Conservation (phyloP, 2,888 invertebrate species). For the Toxonevra muliebris region DNA sequence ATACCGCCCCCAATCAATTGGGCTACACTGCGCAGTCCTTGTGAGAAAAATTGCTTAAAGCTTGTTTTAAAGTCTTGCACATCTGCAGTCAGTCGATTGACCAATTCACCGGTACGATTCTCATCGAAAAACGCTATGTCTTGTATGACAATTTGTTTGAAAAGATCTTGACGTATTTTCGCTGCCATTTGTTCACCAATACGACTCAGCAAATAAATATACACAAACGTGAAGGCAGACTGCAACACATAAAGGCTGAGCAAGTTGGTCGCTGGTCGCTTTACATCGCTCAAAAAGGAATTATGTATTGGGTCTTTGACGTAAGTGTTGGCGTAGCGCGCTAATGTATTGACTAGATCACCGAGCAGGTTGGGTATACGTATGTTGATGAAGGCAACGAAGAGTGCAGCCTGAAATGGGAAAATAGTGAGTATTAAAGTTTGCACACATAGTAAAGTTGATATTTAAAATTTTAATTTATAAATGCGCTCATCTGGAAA, state of each 20-base stretch:
- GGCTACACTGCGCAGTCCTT: conserved; percentile 86
- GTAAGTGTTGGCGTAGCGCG: conserved; percentile 68
- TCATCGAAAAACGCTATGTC: conserved; percentile 90
- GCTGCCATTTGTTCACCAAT: conserved; percentile 90
- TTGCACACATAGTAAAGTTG: neutral
- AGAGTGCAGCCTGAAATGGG: conserved; percentile 78
- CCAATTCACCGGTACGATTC: conserved; percentile 90
- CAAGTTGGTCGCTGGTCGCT: conserved; percentile 58
- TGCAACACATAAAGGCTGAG: conserved; percentile 63
- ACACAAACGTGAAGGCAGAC: conserved; percentile 86
- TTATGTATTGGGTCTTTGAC: conserved; percentile 61
- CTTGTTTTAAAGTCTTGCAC: conserved; percentile 97
- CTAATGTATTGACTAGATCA: conserved; percentile 80
- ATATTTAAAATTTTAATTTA: conserved; percentile 4
- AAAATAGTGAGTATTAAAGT: neutral
- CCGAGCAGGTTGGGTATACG: conserved; percentile 88
- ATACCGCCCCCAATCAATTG: conserved; percentile 73
- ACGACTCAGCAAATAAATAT: conserved; percentile 86
- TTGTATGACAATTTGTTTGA: conserved; percentile 83
- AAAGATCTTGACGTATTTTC: conserved; percentile 82
- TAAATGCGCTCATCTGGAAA: neutral
- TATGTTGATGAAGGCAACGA: conserved; percentile 88
- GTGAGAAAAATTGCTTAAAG: conserved; percentile 92
- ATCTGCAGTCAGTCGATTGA: conserved; percentile 90
- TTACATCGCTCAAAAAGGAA: conserved; percentile 60